Base-by-base conservation (phyloP, 1,140 invertebrate genomes). In the Drosophila lacteicornis region DNA sequence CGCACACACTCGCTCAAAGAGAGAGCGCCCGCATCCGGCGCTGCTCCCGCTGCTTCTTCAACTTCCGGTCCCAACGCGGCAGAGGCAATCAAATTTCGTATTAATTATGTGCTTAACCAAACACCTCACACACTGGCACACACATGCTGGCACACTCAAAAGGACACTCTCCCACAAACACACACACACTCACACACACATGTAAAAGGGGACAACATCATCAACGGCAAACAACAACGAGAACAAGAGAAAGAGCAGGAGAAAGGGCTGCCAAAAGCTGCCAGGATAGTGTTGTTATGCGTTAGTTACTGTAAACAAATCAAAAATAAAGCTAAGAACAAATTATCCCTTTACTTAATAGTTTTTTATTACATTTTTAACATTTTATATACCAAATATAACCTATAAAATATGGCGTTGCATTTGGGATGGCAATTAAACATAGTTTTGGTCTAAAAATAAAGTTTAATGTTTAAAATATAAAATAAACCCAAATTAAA, bases 51-150 rank as follows among this genome's bases (percentile, higher is more conserved):
- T 71, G 45, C 43, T 70, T 47, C 69, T 56, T 38, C 51, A 49
- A 49, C 69, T 71, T 73, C 69, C 69, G 75, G 80, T 87, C 82
- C 82, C 82, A 86, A 36, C 79, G 82, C 82, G 83, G 75, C 82
- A 87, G 57, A 82, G 83, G 84, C 84, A 87, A 87, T 87, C 84
- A 87, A 87, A 87, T 87, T 87, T 87, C 84, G 84, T 83, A 87
- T 87, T 87, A 87, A 87, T 87, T 87, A 87, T 87, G 84, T 87
- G 84, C 84, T 88, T 87, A 87, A 87, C 84, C 84, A 83, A 87
- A 87, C 84, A 87, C 83, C 83, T 86, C 83, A 22, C 69, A 71
- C 65, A 70, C 53, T 17, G 49, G 6, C 42, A 27, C 38, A 36
- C 46, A 66, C 47, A 50, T 60, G 19, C 42, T 2, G 5, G 8